Evolutionary conservation across 1,140 invertebrate genomes (phyloP), one percentile per base, ranked within the genome.

Genomic region (Ladona fulva): DNA sequence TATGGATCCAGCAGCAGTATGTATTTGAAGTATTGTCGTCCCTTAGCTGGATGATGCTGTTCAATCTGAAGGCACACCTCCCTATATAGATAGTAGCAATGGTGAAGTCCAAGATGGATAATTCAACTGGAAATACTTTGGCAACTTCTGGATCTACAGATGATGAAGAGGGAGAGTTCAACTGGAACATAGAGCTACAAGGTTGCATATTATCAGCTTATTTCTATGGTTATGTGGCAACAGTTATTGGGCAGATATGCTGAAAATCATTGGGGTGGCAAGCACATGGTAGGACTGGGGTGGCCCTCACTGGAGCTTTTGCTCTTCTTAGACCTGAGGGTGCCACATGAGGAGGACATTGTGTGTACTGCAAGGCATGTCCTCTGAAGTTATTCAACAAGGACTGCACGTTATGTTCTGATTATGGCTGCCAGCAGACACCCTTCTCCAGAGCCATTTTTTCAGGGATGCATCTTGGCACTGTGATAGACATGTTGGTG

Each of bases 221-320:
- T 81, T 89, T 88, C 82, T 89, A 88, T 82, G 88, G 88, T 0
- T 89, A 89, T 81, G 85, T 89, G 42, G 76, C 80, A 52, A 87
- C 87, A 86, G 78, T 82, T 87, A 14, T 82, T 84, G 14, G 84
- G 86, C 0, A 85, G 86, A 11, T 83, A 81, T 79, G 44, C 85
- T 24, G 80, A 83, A 3, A 78, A 79, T 24, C 75, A 78, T 24
- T 79, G 81, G 74, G 83, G 83, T 74, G 86, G 86, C 7, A 86
- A 86, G 73, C 81, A 82, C 44, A 82, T 88, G n/a, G 86, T 89
- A 77, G 86, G 87, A 19, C 76, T 82, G 86, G 86, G 3, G 80
- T 82, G 78, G 77, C 81, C 0, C 22, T 80, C 1, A 82, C 81
- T 11, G 84, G 87, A 24, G 74, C 88, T n/a, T 19, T 85, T 11